Percentiles rank a stretch among this genome's conserved stretches.
phyloP scores from a whole-genome alignment of 2,888 invertebrate genomes.

The Boloria euphrosyne region DNA sequence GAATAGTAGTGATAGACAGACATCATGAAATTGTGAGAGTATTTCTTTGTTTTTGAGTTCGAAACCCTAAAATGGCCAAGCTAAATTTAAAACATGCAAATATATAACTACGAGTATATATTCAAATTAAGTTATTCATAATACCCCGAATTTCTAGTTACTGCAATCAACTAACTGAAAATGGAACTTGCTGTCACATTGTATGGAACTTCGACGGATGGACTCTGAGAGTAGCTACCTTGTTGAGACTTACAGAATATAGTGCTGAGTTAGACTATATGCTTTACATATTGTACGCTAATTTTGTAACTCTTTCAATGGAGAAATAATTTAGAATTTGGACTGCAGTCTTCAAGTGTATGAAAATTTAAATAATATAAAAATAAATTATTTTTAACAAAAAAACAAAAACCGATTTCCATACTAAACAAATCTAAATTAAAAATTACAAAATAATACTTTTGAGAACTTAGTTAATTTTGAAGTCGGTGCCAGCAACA shows the following conservation, averaged over 20 bases:
- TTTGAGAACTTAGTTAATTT: no score
- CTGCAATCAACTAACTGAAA: conserved; percentile 9
- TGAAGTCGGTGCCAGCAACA: no score
- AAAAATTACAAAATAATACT: no score
- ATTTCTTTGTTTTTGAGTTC: neutral
- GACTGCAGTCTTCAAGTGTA: no score
- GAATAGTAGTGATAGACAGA: no score
- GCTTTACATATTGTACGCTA: neutral
- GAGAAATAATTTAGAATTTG: no score
- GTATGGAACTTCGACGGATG: conserved; percentile 17
- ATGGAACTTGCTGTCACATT: conserved; percentile 12
- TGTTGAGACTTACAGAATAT: neutral
- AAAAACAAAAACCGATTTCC: no score
- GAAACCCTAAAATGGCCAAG: neutral
- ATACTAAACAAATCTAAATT: no score
- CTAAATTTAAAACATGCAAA: conserved; percentile 2
- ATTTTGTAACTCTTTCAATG: no score
- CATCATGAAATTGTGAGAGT: no score
- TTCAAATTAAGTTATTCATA: conserved; percentile 4
- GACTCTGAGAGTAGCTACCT: neutral
- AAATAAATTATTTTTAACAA: no score
- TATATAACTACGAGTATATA: conserved; percentile 8
- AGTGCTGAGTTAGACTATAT: neutral
- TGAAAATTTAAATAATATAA: no score
- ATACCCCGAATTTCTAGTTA: neutral